A percentile compares a stretch with the other conserved stretches of the same genome.
phyloP scores from a whole-genome alignment of 2,888 invertebrate species.

The Portevinia maculata region DNA sequence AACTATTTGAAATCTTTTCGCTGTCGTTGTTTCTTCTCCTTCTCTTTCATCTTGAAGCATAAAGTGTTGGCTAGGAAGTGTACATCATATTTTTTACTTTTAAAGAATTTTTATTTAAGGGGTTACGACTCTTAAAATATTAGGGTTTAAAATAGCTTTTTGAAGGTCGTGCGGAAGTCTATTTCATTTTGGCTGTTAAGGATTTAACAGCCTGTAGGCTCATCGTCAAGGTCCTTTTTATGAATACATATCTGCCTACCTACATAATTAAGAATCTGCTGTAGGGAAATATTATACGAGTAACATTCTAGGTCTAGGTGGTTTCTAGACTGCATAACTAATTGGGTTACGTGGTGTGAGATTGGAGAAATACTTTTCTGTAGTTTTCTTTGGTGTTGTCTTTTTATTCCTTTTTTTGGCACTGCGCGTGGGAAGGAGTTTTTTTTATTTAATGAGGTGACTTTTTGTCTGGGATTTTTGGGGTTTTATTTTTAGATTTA shows the following conservation, averaged over 20 bases:
- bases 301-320: conserved; percentile 13
- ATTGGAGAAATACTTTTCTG: neutral
- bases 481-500: neutral
- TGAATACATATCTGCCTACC: neutral
- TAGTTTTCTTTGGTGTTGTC: neutral
- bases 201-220: conserved; percentile 16
- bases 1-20: conserved; percentile 53
- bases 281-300: conserved; percentile 5
- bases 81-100: conserved; percentile 12
- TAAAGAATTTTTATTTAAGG: conserved; percentile 7
- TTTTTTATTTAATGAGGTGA: neutral
- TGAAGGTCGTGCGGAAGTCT: conserved; percentile 51
- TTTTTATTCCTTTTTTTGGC: neutral
- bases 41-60: neutral
- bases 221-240: conserved; percentile 50
- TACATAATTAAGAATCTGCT: conserved; percentile 35
- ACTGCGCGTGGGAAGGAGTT: conserved; percentile 11
- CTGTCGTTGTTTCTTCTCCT: conserved; percentile 20
- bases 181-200: conserved; percentile 14
- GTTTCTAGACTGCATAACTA: conserved; percentile 8
- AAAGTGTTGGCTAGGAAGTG: conserved; percentile 32
- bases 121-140: conserved; percentile 14
- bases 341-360: conserved; percentile 6
- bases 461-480: neutral
- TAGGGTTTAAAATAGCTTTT: conserved; percentile 50